Conservation (phyloP, 2,797 vertebrate species). For the Leptatherina wallacei region DNA sequence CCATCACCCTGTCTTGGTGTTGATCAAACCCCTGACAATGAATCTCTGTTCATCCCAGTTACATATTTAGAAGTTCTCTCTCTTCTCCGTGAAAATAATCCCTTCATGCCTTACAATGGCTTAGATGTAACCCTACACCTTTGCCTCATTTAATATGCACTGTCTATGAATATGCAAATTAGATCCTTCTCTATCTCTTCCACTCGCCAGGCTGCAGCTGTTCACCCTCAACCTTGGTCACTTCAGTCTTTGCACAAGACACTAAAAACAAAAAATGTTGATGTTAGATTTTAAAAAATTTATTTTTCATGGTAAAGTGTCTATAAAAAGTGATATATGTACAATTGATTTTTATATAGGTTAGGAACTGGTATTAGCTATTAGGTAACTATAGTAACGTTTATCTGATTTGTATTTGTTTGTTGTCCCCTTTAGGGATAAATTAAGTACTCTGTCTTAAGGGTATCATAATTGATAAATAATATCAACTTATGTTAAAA, state of each 20-base stretch:
- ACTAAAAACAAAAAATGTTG: background rate
- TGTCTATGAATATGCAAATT: conserved; percentile 1
- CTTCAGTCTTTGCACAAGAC: background rate
- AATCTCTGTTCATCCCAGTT: conserved; percentile 3
- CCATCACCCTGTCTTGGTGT: background rate
- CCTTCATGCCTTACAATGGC: conserved; percentile 4
- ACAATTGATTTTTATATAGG: background rate
- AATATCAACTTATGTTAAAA: background rate
- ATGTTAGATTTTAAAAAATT: background rate
- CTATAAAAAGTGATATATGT: background rate
- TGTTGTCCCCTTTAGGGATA: background rate
- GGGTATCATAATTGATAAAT: background rate
- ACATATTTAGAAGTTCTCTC: background rate
- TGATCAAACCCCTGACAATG: background rate
- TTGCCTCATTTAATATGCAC: conserved; percentile 1
- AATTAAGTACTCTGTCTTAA: background rate
- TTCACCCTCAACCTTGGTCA: conserved; percentile 1
- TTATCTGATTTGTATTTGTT: background rate
- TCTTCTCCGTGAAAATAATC: conserved; percentile 1
- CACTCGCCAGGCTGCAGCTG: conserved; percentile 1
- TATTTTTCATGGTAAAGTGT: background rate
- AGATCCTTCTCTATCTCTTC: background rate
- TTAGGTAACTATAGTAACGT: background rate
- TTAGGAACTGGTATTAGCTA: background rate
- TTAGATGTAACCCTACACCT: background rate